Evolutionary conservation across 1,140 invertebrate species (phyloP).

Genomic region (Lasaia peninsularis): DNA sequence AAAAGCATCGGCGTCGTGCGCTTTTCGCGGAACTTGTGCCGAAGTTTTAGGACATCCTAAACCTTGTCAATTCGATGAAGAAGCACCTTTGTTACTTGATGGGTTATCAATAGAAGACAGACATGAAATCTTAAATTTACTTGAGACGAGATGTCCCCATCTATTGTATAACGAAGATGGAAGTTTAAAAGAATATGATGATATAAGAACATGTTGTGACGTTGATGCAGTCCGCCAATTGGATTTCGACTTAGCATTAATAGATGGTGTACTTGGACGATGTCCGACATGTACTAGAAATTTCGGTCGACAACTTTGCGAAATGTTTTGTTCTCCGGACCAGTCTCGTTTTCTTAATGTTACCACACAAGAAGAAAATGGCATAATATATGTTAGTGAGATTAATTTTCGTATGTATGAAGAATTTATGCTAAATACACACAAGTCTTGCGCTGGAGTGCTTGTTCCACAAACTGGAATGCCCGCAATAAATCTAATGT

Average conservation of each 20-base stretch:
- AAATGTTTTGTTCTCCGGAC: constrained; percentile 79
- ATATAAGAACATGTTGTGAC: constrained; percentile 76
- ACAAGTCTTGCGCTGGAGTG: constrained; percentile 81
- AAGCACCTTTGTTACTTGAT: constrained; percentile 63
- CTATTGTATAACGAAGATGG: constrained; percentile 44
- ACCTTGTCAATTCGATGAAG: constrained; percentile 71
- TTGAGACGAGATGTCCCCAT: constrained; percentile 44
- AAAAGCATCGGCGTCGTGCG: constrained; percentile 41
- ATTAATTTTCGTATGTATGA: constrained; percentile 79
- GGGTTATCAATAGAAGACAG: constrained; percentile 29
- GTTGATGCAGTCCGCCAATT: constrained; percentile 67
- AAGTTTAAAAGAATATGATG: constrained; percentile 32
- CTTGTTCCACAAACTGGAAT: constrained; percentile 81
- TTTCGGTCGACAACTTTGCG: constrained; percentile 78
- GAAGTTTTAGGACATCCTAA: constrained; percentile 35
- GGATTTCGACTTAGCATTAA: constrained; percentile 62
- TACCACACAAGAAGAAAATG: constrained; percentile 17
- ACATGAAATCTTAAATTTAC: constrained; percentile 32
- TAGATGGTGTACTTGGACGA: constrained; percentile 78
- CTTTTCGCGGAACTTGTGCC: constrained; percentile 45
- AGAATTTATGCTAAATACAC: constrained; percentile 80
- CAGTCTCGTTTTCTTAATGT: constrained; percentile 76
- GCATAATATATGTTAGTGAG: constrained; percentile 61
- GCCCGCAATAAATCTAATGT: constrained; percentile 84
- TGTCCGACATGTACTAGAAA: constrained; percentile 81